Percentiles rank a stretch among this genome's conserved stretches.
These are phyloP conservation scores for Malacoctenus gilli DNA, from an alignment of 2,797 vertebrate species.

Conservation along the genomic window DNA sequence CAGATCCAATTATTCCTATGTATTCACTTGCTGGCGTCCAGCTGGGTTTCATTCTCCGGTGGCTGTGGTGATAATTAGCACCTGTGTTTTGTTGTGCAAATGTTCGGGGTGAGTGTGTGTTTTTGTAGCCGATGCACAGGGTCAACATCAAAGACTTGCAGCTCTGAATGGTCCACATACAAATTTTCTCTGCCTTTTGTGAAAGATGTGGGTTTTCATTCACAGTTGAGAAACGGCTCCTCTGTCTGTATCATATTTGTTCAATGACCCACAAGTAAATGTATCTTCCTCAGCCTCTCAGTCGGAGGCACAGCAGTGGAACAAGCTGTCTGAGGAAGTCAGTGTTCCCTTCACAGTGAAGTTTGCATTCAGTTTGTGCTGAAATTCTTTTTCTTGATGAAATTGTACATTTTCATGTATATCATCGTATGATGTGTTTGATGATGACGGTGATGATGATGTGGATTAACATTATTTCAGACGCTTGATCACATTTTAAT, in stretches of 20 bases:
- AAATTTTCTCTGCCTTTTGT: conserved; percentile 8
- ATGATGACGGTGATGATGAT: too few relatives aligned
- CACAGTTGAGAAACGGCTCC: conserved; percentile 32
- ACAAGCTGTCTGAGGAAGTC: conserved; percentile 57
- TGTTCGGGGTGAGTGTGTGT: conserved; percentile 22
- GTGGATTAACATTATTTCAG: too few relatives aligned
- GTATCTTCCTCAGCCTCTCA: conserved; percentile 42
- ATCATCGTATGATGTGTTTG: too few relatives aligned
- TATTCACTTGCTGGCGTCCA: conserved; percentile 48
- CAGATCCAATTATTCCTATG: conserved; percentile 37
- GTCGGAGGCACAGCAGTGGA: conserved; percentile 35
- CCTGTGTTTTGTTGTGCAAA: conserved; percentile 44
- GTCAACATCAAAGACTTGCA: conserved; percentile 25
- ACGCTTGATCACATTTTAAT: too few relatives aligned
- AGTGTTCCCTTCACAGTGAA: conserved; percentile 21
- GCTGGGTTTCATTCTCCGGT: conserved; percentile 34
- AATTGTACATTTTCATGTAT: too few relatives aligned
- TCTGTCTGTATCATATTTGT: conserved; percentile 51
- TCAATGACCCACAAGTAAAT: conserved; percentile 63
- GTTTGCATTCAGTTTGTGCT: too few relatives aligned
- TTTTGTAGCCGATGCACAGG: conserved; percentile 35
- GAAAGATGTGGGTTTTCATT: conserved; percentile 17
- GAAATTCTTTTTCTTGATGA: too few relatives aligned
- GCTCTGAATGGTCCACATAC: conserved; percentile 1
- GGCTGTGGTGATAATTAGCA: conserved; percentile 19